Evolutionary conservation across 1,140 invertebrate species (phyloP).

Genomic region (Orchesella cincta): DNA sequence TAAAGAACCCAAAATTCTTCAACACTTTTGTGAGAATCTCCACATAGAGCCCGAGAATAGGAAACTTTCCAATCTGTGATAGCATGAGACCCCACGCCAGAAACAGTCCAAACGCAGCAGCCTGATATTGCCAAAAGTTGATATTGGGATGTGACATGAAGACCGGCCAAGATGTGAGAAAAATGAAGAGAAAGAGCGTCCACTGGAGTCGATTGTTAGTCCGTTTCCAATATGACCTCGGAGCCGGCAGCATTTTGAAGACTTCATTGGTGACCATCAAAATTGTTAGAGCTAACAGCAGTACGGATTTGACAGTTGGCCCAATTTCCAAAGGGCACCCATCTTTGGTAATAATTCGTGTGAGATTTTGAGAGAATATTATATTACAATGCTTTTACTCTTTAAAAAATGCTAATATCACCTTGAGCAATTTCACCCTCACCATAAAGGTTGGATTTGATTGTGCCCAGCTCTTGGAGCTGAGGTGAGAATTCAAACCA

Average conservation of each 20-base stretch:
- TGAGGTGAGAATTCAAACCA: constrained; percentile 49
- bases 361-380: background rate
- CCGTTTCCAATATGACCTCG: constrained; percentile 31
- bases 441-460: constrained; percentile 41
- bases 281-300: constrained; percentile 44
- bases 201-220: constrained; percentile 45
- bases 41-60: constrained; percentile 78
- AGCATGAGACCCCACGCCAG: constrained; percentile 77
- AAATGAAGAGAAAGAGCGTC: constrained; percentile 49
- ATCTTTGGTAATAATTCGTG: constrained; percentile 30
- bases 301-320: constrained; percentile 50
- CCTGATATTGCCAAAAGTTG: constrained; percentile 51
- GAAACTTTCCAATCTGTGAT: constrained; percentile 79
- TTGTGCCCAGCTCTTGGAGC: constrained; percentile 38
- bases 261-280: constrained; percentile 50
- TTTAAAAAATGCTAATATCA: background rate
- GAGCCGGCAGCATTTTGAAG: constrained; percentile 49
- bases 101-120: constrained; percentile 65
- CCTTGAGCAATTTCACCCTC: background rate
- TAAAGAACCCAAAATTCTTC: constrained; percentile 77
- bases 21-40: constrained; percentile 77
- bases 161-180: constrained; percentile 49
- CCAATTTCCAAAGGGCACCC: constrained; percentile 50
- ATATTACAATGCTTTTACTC: background rate
- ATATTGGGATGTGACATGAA: constrained; percentile 50